phyloP scores from a whole-genome alignment of 2,797 vertebrate species.

The Thamnophis elegans region DNA sequence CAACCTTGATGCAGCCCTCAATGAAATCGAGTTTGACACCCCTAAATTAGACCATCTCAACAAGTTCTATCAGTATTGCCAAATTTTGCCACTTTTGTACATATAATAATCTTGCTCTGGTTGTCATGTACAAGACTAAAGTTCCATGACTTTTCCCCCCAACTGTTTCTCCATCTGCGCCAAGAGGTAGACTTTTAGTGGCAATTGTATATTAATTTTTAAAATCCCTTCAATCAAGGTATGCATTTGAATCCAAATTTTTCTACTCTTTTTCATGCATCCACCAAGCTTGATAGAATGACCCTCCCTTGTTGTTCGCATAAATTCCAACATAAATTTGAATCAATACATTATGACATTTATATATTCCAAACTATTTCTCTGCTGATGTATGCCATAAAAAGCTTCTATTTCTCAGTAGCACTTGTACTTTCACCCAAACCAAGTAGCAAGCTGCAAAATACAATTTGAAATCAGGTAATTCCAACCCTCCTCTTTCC shows the following conservation, averaged over 20 bases:
- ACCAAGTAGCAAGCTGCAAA: neutral
- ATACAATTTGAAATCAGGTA: neutral
- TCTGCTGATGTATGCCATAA: neutral
- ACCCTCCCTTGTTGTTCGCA: neutral
- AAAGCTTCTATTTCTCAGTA: neutral
- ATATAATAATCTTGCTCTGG: neutral
- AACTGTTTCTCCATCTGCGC: neutral
- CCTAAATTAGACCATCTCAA: too few species aligned
- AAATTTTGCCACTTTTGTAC: neutral
- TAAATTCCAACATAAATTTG: neutral
- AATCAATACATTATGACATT: neutral
- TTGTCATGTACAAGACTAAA: neutral
- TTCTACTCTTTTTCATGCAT: neutral
- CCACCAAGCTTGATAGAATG: neutral
- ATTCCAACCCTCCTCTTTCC: neutral
- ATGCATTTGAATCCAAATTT: neutral
- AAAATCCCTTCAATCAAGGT: neutral
- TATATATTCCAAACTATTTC: neutral
- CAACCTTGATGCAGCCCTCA: too few species aligned
- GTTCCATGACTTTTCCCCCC: neutral
- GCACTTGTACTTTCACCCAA: neutral
- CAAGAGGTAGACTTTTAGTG: neutral
- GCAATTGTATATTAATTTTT: neutral
- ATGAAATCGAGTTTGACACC: too few species aligned
- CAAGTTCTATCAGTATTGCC: neutral